These are phyloP conservation scores for Galleria mellonella DNA, from an alignment of 1,140 invertebrate species.

Conservation along the genomic window DNA sequence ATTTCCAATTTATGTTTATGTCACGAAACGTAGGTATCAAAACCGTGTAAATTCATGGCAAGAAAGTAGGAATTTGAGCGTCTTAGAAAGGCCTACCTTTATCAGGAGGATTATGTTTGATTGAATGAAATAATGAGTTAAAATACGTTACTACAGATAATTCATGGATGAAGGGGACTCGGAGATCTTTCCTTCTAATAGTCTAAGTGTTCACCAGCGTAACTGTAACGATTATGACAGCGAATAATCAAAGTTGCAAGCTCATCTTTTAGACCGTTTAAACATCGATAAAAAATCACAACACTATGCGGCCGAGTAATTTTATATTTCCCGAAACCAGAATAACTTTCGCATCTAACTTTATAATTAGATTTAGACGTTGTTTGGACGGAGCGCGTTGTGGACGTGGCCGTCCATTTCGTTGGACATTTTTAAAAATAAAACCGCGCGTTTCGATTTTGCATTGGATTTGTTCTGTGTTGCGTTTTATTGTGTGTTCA, in stretches of 20 bases:
- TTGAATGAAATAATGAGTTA: no score
- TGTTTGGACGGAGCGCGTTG: constrained; percentile 20
- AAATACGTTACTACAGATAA: no score
- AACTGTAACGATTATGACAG: no score
- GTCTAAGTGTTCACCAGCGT: no score
- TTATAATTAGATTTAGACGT: constrained; percentile 25
- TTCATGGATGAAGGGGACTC: no score
- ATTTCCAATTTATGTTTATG: no score
- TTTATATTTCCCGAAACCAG: constrained; percentile 49
- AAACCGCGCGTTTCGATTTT: constrained; percentile 11
- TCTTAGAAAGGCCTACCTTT: no score
- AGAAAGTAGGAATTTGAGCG: no score
- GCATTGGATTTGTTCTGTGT: constrained; percentile 26
- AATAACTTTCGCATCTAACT: constrained; percentile 38
- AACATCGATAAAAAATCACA: not conserved
- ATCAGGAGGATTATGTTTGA: no score
- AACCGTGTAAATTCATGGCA: no score
- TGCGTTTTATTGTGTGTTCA: constrained; percentile 16
- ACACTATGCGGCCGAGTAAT: constrained; percentile 21
- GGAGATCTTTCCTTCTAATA: no score
- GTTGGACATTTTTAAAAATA: constrained; percentile 26
- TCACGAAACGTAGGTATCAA: no score
- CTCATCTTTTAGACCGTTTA: not conserved
- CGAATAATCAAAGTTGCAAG: not conserved
- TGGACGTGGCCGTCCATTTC: constrained; percentile 9